Percentiles rank a stretch among this genome's conserved stretches.
Evolutionary conservation across 1,140 invertebrate species (phyloP).

Genomic region (Nylanderia fulva): DNA sequence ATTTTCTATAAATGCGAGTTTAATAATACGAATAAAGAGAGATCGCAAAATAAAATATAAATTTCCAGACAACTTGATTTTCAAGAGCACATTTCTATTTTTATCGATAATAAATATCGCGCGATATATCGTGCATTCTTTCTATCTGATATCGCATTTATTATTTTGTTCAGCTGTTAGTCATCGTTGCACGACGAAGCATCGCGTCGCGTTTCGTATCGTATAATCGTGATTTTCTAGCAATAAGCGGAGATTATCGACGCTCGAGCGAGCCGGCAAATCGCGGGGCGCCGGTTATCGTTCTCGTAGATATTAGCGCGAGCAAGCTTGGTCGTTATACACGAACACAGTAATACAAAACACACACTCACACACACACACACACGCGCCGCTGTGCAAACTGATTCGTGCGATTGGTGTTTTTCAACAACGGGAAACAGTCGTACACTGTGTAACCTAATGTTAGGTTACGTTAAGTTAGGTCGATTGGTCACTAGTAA

Average conservation of each 20-base stretch:
- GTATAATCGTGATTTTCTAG: conserved; percentile 55
- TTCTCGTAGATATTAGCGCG: conserved; percentile 40
- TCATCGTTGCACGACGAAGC: not conserved
- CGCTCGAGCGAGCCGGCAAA: conserved; percentile 13
- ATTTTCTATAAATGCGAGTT: not conserved
- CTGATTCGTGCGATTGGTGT: conserved; percentile 8
- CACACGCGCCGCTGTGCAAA: not conserved
- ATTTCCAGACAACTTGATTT: not conserved
- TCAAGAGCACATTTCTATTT: not conserved
- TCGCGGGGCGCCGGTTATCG: conserved; percentile 27
- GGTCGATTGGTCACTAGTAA: too few relatives aligned
- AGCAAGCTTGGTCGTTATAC: conserved; percentile 42
- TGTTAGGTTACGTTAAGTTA: too few relatives aligned
- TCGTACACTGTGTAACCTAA: too few relatives aligned
- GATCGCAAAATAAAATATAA: not conserved
- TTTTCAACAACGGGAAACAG: too few relatives aligned
- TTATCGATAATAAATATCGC: not conserved
- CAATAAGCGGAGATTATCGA: conserved; percentile 56
- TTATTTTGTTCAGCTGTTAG: not conserved
- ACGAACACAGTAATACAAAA: too few relatives aligned
- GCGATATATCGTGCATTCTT: not conserved
- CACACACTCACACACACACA: too few relatives aligned
- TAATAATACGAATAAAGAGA: not conserved
- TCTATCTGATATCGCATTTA: not conserved
- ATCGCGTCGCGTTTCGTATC: conserved; percentile 5